Percentiles rank a stretch among this genome's conserved stretches.
Conservation (phyloP, 2,888 invertebrate genomes). For the Cryptophagus acutangulus region DNA sequence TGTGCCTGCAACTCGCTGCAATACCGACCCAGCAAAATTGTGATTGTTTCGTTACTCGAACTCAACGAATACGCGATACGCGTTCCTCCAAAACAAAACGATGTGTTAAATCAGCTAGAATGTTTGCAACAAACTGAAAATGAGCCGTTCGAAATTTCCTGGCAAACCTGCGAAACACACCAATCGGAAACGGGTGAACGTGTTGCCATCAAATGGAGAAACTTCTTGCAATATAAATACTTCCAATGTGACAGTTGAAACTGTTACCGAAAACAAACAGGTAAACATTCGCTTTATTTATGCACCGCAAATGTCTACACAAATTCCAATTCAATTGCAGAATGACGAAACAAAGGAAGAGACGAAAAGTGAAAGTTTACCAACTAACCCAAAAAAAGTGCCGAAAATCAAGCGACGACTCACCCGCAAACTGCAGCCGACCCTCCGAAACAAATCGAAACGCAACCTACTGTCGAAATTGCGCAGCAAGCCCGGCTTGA, state of each 20-base stretch:
- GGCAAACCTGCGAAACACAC: slow-evolving; percentile 84
- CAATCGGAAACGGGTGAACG: slow-evolving; percentile 79
- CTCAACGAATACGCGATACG: slow-evolving; percentile 36
- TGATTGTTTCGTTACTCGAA: slow-evolving; percentile 15
- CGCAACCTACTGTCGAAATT: slow-evolving; percentile 37
- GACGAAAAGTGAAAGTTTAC: slow-evolving; percentile 39
- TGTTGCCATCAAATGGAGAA: slow-evolving; percentile 55
- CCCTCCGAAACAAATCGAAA: slow-evolving; percentile 33
- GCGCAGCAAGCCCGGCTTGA: slow-evolving; percentile 29
- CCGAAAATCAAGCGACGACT: slow-evolving; percentile 35
- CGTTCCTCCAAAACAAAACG: slow-evolving; percentile 32
- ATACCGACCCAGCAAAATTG: slow-evolving; percentile 20
- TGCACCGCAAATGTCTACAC: slow-evolving; percentile 7
- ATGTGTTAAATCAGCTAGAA: slow-evolving; percentile 38
- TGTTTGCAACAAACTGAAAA: slow-evolving; percentile 41
- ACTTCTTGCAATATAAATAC: slow-evolving; percentile 36
- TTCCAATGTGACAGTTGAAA: slow-evolving; percentile 41
- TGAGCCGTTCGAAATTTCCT: slow-evolving; percentile 81
- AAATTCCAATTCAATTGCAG: slow-evolving; percentile 21
- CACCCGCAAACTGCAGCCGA: slow-evolving; percentile 35
- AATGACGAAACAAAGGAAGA: slow-evolving; percentile 40
- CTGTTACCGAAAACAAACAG: slow-evolving; percentile 44
- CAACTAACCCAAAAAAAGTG: slow-evolving; percentile 45
- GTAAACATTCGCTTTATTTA: slow-evolving; percentile 37
- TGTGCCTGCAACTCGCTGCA: slow-evolving; percentile 11